Percentiles rank a stretch among this genome's conserved stretches.
These are phyloP conservation scores for Petrocephalus schoutedeni DNA, from an alignment of 2,797 vertebrate species.

Conservation along the genomic window DNA sequence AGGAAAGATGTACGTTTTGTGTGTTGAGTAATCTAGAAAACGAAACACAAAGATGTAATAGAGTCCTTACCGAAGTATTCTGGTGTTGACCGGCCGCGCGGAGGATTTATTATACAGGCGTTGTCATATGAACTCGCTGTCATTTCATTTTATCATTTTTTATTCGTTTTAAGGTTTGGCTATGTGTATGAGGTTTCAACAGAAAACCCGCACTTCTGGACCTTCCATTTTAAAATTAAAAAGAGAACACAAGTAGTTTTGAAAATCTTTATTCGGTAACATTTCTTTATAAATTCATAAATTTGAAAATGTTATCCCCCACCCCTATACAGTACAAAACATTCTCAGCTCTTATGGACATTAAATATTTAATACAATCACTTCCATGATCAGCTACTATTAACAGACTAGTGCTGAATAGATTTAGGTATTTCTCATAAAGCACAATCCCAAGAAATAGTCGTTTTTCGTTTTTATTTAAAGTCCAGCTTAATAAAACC, in stretches of 20 bases:
- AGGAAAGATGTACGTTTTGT: too few relatives aligned
- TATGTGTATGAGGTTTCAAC: neutral
- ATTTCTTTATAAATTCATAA: conserved; percentile 25
- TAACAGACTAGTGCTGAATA: neutral
- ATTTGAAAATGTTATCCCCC: conserved; percentile 29
- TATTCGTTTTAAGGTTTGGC: neutral
- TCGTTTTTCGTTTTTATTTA: neutral
- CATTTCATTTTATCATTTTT: neutral
- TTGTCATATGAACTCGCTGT: too few relatives aligned
- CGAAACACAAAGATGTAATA: too few relatives aligned
- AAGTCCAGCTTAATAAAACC: neutral
- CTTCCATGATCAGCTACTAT: conserved; percentile 17
- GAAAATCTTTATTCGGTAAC: conserved; percentile 42
- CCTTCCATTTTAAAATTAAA: neutral
- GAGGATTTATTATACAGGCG: too few relatives aligned
- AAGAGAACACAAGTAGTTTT: conserved; percentile 17
- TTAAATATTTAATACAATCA: conserved; percentile 28
- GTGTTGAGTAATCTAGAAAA: too few relatives aligned
- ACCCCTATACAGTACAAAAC: conserved; percentile 38
- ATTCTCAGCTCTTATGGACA: conserved; percentile 13
- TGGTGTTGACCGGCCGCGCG: too few relatives aligned
- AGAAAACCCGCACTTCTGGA: neutral
- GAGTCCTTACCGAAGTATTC: too few relatives aligned
- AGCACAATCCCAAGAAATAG: neutral
- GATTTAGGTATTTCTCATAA: neutral